Conservation (phyloP, 2,113 vertebrate genomes). For the Murina feae region DNA sequence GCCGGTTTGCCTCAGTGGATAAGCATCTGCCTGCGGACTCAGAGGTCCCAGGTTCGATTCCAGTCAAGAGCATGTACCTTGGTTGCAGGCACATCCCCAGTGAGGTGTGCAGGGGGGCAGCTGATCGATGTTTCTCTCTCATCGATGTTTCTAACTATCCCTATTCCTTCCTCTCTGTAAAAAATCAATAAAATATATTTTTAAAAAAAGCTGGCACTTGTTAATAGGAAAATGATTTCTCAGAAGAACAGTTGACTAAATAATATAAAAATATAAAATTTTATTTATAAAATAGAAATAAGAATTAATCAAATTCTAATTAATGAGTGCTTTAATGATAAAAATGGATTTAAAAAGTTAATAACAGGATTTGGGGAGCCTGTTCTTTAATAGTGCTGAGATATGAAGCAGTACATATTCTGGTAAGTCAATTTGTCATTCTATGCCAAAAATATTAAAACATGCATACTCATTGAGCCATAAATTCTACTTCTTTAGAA, state of each 20-base stretch:
- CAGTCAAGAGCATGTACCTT: too few relatives aligned
- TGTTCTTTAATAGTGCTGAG: neutral
- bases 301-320: neutral
- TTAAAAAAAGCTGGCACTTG: neutral
- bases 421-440: neutral
- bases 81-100: too few relatives aligned
- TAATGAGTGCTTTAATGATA: neutral
- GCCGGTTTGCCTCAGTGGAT: too few relatives aligned
- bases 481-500: neutral
- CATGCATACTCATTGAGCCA: neutral
- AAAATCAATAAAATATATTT: too few relatives aligned
- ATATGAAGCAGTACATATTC: neutral
- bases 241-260: neutral
- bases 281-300: neutral
- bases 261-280: neutral
- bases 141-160: too few relatives aligned
- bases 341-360: neutral
- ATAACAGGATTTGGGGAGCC: neutral
- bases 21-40: too few relatives aligned
- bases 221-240: neutral
- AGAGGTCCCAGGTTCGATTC: too few relatives aligned
- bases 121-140: too few relatives aligned
- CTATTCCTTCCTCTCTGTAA: too few relatives aligned
- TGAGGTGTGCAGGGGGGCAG: too few relatives aligned
- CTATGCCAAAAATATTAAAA: neutral